Percentiles rank a stretch among this genome's conserved stretches.
Conservation (phyloP, 1,140 invertebrate genomes). For the Littorina saxatilis region DNA sequence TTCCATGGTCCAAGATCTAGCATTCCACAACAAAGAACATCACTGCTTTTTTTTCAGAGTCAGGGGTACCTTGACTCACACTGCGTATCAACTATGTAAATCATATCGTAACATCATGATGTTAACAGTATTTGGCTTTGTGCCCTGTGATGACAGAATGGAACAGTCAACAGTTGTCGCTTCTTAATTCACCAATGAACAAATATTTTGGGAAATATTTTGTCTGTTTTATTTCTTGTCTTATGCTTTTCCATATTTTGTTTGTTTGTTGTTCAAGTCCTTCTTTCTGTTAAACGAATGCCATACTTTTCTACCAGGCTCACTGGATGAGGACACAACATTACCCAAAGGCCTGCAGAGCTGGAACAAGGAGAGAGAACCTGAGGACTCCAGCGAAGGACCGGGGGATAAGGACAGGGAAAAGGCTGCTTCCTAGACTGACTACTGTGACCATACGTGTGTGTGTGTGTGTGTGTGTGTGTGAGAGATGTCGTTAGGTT, state of each 20-base stretch:
- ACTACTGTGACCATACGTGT: too few species aligned
- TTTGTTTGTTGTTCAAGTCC: background rate
- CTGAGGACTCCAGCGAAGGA: background rate
- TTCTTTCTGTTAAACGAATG: background rate
- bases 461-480: slow-evolving; percentile 14
- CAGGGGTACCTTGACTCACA: too few species aligned
- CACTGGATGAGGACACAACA: slow-evolving; percentile 96
- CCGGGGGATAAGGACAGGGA: background rate
- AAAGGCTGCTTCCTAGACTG: background rate
- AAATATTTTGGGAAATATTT: background rate
- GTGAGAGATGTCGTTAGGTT: background rate
- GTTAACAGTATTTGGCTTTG: too few species aligned
- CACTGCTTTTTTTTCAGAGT: too few species aligned
- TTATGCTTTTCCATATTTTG: background rate
- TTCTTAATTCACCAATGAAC: background rate
- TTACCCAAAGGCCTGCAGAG: slow-evolving; percentile 96
- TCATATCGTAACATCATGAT: too few species aligned
- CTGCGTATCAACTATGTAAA: too few species aligned
- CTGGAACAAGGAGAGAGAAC: slow-evolving; percentile 86
- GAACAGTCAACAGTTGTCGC: too few species aligned
- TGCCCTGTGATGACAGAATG: too few species aligned
- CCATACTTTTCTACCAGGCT: slow-evolving; percentile 82
- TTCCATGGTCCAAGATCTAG: too few species aligned
- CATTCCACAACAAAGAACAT: too few species aligned
- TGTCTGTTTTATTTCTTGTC: background rate